phyloP scores from a whole-genome alignment of 2,113 vertebrate species.

The Heterocephalus glaber region DNA sequence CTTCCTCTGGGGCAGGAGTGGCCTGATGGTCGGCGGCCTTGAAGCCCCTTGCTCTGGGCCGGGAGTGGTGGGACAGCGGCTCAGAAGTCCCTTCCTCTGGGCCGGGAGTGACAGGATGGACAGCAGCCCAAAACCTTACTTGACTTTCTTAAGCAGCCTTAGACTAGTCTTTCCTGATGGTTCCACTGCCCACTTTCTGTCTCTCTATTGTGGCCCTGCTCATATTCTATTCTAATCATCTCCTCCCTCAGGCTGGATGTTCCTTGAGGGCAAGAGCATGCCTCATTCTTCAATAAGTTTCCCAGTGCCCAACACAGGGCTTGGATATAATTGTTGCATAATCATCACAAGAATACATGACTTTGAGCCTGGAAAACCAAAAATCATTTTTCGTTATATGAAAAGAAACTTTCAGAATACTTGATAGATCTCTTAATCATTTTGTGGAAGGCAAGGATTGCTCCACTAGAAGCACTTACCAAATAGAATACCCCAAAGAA shows the following conservation, averaged over 20 bases:
- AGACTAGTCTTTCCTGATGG: constrained; percentile 6
- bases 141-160: background rate
- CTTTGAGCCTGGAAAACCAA: background rate
- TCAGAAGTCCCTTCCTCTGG: no score
- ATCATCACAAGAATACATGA: background rate
- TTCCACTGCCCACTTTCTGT: background rate
- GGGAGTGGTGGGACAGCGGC: no score
- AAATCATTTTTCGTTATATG: background rate
- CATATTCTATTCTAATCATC: constrained; percentile 40
- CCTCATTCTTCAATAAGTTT: background rate
- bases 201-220: background rate
- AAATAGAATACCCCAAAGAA: constrained; percentile 22
- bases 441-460: constrained; percentile 27
- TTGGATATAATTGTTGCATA: background rate
- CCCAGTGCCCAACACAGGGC: background rate
- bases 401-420: background rate
- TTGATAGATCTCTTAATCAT: constrained; percentile 27
- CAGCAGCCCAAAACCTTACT: no score
- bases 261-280: background rate
- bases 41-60: no score
- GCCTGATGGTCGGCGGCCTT: no score
- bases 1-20: no score
- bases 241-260: background rate
- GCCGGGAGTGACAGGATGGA: no score
- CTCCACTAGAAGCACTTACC: background rate